These are phyloP conservation scores for Gymnoscelis rufifasciata DNA, from an alignment of 2,888 invertebrate genomes.

Conservation along the genomic window DNA sequence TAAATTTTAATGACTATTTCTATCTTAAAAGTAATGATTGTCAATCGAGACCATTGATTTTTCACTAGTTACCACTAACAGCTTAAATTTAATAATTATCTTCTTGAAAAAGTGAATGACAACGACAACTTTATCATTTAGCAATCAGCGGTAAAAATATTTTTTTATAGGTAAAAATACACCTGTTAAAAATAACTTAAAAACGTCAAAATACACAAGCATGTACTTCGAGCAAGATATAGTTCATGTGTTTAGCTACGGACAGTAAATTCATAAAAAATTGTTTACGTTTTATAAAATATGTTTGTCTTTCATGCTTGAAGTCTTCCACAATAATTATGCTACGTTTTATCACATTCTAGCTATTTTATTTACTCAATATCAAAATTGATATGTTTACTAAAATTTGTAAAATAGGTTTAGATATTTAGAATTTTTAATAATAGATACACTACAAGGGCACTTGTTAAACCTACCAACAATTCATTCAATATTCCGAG, in stretches of 20 bases:
- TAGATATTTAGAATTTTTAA: conserved; percentile 1
- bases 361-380: conserved; percentile 19
- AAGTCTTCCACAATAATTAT: conserved; percentile 16
- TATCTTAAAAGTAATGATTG: conserved; percentile 15
- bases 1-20: conserved; percentile 14
- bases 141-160: too few species aligned
- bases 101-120: too few species aligned
- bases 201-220: too few species aligned
- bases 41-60: conserved; percentile 19
- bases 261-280: background rate
- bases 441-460: conserved; percentile 7
- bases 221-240: too few species aligned
- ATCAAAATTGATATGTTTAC: conserved; percentile 19
- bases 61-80: conserved; percentile 15
- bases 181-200: too few species aligned
- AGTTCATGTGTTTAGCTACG: too few species aligned
- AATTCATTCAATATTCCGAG: background rate
- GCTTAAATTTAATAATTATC: background rate
- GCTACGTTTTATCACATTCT: conserved; percentile 22
- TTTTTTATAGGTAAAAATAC: too few species aligned
- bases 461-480: conserved; percentile 4
- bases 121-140: too few species aligned
- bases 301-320: conserved; percentile 13
- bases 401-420: conserved; percentile 9
- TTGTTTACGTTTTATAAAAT: conserved; percentile 12